phyloP scores from a whole-genome alignment of 1,140 invertebrate species.

The Musca domestica region DNA sequence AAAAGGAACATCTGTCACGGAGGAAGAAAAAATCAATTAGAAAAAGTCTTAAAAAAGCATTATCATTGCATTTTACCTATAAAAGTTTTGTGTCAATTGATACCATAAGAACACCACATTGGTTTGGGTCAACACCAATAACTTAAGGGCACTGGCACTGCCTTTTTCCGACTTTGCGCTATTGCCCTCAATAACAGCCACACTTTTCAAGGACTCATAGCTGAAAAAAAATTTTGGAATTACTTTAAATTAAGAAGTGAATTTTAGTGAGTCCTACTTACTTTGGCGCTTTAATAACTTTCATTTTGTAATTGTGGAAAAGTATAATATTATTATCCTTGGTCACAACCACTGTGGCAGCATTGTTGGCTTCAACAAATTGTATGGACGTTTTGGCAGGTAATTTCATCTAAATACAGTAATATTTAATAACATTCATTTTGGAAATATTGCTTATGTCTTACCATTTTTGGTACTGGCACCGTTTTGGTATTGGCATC shows the following conservation, averaged over 20 bases:
- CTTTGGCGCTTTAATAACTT: conserved; percentile 46
- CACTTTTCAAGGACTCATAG: conserved; percentile 46
- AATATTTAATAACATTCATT: background rate
- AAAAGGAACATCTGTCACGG: conserved; percentile 40
- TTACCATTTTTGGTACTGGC: conserved; percentile 48
- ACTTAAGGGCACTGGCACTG: conserved; percentile 41
- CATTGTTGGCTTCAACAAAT: conserved; percentile 48
- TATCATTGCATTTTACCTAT: conserved; percentile 35
- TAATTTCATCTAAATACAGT: conserved; percentile 34
- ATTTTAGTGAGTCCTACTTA: conserved; percentile 24
- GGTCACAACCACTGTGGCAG: conserved; percentile 45
- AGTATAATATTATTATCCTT: conserved; percentile 38
- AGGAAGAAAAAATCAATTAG: background rate
- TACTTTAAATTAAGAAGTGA: background rate
- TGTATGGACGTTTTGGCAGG: conserved; percentile 34
- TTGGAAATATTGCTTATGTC: conserved; percentile 16
- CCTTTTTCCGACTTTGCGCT: conserved; percentile 40
- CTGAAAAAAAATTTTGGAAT: conserved; percentile 24
- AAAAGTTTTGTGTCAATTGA: conserved; percentile 48
- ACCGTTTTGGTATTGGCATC: conserved; percentile 33
- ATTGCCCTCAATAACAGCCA: conserved; percentile 43
- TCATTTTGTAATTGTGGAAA: conserved; percentile 44
- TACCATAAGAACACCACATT: conserved; percentile 52
- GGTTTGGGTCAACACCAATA: conserved; percentile 45
- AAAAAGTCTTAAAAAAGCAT: background rate